Evolutionary conservation across 2,888 invertebrate genomes (phyloP).

Genomic region (Dione vanillae): DNA sequence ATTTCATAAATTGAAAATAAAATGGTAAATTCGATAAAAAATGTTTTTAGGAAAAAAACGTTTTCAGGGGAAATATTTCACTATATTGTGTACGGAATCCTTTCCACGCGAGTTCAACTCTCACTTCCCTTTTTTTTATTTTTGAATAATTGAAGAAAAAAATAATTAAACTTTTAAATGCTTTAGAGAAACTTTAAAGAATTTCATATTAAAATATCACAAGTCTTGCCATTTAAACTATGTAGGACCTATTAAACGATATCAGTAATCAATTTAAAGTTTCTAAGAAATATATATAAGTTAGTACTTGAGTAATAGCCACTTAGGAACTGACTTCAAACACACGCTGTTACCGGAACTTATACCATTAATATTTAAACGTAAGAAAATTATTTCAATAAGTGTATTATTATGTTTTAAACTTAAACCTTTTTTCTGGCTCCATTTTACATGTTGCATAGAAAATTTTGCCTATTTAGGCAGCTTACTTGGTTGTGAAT

Average conservation of each 20-base stretch:
- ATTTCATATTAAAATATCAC: background rate
- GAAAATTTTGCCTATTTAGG: too few relatives aligned
- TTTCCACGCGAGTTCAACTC: too few relatives aligned
- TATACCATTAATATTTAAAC: constrained; percentile 27
- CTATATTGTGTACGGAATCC: too few relatives aligned
- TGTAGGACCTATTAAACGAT: constrained; percentile 27
- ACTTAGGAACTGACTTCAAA: constrained; percentile 38
- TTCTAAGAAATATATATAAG: constrained; percentile 38
- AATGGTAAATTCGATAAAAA: too few relatives aligned
- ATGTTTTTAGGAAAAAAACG: too few relatives aligned
- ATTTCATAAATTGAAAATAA: too few relatives aligned
- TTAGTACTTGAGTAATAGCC: constrained; percentile 40
- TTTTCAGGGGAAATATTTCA: too few relatives aligned
- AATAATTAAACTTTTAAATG: too few relatives aligned
- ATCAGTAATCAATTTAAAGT: constrained; percentile 50
- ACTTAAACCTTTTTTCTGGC: background rate
- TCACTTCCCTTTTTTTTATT: too few relatives aligned
- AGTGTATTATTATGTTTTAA: background rate
- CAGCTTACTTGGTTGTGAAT: too few relatives aligned
- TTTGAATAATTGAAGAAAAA: too few relatives aligned
- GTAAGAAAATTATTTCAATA: constrained; percentile 6
- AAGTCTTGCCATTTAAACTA: background rate
- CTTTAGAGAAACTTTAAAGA: background rate
- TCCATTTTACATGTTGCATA: too few relatives aligned
- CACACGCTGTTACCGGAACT: constrained; percentile 35